These are phyloP conservation scores for Lycia hirtaria DNA, from an alignment of 2,888 invertebrate genomes.

Conservation along the genomic window DNA sequence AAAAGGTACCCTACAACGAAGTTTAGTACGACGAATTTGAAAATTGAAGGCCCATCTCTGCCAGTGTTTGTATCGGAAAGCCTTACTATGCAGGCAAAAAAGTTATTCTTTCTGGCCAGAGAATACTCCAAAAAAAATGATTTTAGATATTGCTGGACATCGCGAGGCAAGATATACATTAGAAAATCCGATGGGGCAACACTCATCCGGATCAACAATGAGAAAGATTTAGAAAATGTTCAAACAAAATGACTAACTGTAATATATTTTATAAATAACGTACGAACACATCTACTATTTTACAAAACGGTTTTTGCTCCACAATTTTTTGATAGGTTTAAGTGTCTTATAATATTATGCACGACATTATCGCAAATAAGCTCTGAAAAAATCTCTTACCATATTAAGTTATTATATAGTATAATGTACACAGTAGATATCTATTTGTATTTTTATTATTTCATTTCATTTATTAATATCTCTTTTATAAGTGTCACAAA, in stretches of 20 bases:
- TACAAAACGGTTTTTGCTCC: neutral
- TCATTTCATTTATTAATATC: no score
- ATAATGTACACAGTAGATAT: no score
- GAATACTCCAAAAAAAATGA: neutral
- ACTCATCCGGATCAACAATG: neutral
- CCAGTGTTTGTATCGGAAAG: constrained; percentile 2
- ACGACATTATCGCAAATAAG: no score
- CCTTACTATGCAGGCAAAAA: constrained; percentile 5
- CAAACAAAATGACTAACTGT: neutral
- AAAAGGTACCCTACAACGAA: neutral
- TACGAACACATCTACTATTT: neutral
- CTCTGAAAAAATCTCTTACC: no score
- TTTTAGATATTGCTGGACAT: constrained; percentile 3
- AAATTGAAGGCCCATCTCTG: neutral
- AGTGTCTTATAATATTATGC: no score
- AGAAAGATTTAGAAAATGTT: neutral
- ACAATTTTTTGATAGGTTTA: neutral
- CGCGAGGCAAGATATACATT: neutral
- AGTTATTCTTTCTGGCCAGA: neutral
- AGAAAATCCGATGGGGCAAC: constrained; percentile 1
- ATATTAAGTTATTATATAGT: no score
- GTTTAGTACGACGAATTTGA: neutral
- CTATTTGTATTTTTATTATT: no score
- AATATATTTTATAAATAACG: neutral
- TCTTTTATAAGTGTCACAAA: no score